A percentile compares a stretch with the other conserved stretches of the same genome.
phyloP scores from a whole-genome alignment of 2,113 vertebrate species.

The Eulemur rufifrons region DNA sequence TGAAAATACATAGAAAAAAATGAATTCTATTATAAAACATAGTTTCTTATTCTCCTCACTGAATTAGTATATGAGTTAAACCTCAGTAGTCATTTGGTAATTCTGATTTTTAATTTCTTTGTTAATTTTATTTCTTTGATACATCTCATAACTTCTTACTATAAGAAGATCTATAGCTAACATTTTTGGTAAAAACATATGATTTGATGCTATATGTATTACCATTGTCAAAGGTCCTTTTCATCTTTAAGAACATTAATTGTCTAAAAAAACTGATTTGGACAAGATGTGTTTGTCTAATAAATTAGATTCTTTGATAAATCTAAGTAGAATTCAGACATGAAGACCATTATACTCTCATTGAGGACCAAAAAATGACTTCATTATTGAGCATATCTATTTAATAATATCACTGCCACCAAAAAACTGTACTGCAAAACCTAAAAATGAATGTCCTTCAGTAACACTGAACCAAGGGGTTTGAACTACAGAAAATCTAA shows the following conservation, averaged over 20 bases:
- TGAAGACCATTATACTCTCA: background rate
- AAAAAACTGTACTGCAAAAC: background rate
- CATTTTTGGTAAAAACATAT: background rate
- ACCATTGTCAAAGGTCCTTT: background rate
- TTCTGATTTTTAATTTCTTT: background rate
- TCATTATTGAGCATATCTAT: background rate
- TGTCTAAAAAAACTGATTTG: background rate
- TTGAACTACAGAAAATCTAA: constrained; percentile 8
- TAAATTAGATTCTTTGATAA: background rate
- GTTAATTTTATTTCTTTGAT: background rate
- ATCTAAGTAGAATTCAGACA: background rate
- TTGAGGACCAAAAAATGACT: background rate
- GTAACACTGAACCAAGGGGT: background rate
- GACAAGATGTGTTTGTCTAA: background rate
- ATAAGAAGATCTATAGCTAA: background rate
- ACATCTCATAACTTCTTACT: background rate
- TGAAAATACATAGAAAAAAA: background rate
- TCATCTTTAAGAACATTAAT: background rate
- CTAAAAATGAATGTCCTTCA: constrained; percentile 50
- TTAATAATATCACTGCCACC: background rate
- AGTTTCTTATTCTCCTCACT: background rate
- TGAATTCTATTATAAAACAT: background rate
- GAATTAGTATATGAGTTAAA: background rate
- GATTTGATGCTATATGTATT: background rate
- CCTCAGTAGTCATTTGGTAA: background rate